Evolutionary conservation across 2,888 invertebrate genomes (phyloP), one percentile per base, ranked within the genome.

Genomic region (Lycocerus yunnanus): DNA sequence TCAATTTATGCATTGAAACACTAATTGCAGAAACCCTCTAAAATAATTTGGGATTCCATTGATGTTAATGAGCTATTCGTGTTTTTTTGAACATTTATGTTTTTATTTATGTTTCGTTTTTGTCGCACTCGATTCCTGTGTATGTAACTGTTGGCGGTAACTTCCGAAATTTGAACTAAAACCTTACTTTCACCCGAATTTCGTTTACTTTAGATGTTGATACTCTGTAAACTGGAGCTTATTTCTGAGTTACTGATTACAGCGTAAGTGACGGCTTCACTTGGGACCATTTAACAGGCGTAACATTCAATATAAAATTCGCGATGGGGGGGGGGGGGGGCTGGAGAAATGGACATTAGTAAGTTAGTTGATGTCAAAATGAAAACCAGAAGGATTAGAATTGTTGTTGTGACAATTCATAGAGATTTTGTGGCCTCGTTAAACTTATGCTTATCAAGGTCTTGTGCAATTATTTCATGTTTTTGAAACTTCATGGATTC

Each of bases 381-480:
- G 91, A 59, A 95, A 87, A 2, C 95, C 95, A 10, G 97, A 94
- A 10, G 98, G 98, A 88, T 98, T 98, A 77, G 95, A 21, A 15
- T 63, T 95, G 80, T 96, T 93, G 79, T 95, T 95, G 77, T 94
- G 93, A 78, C 97, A 93, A 78, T 95, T 95, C 83, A 97, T 94
- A 63, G 97, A 97, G 63, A 97, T 89, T 11, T 95, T 90, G 8
- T 96, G 96, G 79, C 93, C 94, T 93, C 93, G 79, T 94, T 93
- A 82, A 96, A 92, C 83, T 95, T 94, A 81, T 94, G 91, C 73
- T 96, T 95, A 0, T 95, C 94, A 89, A 95, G 98, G 0, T 96
- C 96, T 85, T 95, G 94, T 15, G 97, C 95, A 72, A 98, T 97
- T 66, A 97, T 91, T 87, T 95, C 95, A 87, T 97, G 97, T 83